A percentile compares a stretch with the other conserved stretches of the same genome.
phyloP scores from a whole-genome alignment of 35 echinoderm and acorn worm genomes.

The Heliocidaris erythrogramma region DNA sequence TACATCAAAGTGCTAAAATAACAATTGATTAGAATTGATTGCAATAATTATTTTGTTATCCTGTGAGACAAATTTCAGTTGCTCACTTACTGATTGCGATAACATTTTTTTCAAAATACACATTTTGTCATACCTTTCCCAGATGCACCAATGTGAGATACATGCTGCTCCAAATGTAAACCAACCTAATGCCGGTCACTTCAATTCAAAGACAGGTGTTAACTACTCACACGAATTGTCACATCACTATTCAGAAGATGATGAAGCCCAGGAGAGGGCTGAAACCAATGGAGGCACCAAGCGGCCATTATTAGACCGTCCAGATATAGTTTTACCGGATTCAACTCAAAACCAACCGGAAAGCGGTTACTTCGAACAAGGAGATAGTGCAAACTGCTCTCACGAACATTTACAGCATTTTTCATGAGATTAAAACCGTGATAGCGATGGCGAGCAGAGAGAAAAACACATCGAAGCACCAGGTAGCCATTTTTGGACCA shows the following conservation, averaged over 20 bases:
- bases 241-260: neutral
- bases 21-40: too few relatives aligned
- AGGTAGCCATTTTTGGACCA: neutral
- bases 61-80: too few relatives aligned
- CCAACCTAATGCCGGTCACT: neutral
- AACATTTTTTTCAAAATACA: too few relatives aligned
- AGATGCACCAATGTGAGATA: neutral
- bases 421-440: neutral
- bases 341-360: neutral
- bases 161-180: neutral
- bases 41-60: too few relatives aligned
- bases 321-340: neutral
- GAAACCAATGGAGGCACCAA: neutral
- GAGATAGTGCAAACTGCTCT: neutral
- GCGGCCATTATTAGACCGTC: neutral
- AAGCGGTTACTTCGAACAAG: too few relatives aligned
- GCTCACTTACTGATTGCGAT: too few relatives aligned
- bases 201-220: too few relatives aligned
- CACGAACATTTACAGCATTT: neutral
- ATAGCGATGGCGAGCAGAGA: neutral
- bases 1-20: too few relatives aligned
- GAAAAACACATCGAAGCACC: neutral
- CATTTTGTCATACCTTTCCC: neutral
- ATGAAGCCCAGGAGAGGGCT: neutral
- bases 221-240: neutral